These are phyloP conservation scores for Lagorchestes hirsutus DNA, from an alignment of 2,797 vertebrate genomes.

Conservation along the genomic window DNA sequence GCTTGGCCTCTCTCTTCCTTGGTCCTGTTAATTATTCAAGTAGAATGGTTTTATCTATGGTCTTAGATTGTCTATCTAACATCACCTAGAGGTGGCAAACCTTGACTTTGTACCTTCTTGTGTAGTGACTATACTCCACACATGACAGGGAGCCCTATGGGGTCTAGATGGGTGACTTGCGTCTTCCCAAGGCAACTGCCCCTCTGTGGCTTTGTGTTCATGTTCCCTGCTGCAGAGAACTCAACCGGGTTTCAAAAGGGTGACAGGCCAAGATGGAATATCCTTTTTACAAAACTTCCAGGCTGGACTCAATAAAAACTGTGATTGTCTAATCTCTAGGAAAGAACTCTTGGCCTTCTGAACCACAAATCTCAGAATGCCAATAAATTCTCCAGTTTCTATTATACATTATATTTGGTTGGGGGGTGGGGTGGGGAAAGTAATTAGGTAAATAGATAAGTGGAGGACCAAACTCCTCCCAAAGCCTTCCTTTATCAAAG, in stretches of 20 bases:
- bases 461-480: background rate
- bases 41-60: background rate
- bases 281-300: background rate
- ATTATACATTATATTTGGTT: background rate
- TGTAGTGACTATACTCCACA: background rate
- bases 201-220: background rate
- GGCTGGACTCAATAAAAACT: background rate
- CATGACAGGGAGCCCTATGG: background rate
- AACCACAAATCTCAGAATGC: background rate
- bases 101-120: background rate
- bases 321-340: background rate
- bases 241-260: background rate
- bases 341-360: background rate
- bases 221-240: background rate
- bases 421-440: background rate
- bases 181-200: background rate
- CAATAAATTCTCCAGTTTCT: background rate
- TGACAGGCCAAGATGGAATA: background rate
- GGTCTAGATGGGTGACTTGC: background rate
- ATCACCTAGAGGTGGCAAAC: background rate
- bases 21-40: background rate
- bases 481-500: background rate
- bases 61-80: background rate
- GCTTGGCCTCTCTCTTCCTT: background rate
- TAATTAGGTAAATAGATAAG: background rate